phyloP scores from a whole-genome alignment of 2,113 vertebrate genomes.

The Helogale parvula region DNA sequence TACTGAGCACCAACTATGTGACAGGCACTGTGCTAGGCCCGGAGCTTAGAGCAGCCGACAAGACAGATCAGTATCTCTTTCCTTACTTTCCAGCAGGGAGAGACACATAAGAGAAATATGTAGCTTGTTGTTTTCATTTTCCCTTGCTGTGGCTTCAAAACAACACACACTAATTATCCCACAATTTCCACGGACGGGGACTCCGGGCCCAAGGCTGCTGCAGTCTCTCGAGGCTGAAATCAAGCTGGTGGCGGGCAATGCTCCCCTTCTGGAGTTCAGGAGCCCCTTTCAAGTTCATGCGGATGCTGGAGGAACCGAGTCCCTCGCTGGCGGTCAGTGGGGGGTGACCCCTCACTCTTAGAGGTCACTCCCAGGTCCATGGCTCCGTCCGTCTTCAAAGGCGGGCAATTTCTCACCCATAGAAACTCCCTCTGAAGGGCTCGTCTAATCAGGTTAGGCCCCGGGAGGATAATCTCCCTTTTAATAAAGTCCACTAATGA shows the following conservation, averaged over 20 bases:
- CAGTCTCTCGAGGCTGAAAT: fast-evolving
- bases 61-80: not conserved
- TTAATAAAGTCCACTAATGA: slow-evolving; percentile 3
- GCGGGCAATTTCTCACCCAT: not conserved
- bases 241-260: fast-evolving
- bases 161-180: not conserved
- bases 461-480: not conserved
- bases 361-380: not conserved
- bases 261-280: too few relatives aligned
- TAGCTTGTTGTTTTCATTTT: fast-evolving
- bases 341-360: not conserved
- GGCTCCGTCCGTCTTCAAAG: not conserved
- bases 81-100: not conserved
- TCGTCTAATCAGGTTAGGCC: not conserved
- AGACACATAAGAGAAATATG: not conserved
- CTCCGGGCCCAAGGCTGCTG: not conserved
- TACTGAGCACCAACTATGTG: not conserved
- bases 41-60: not conserved
- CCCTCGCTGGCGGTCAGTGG: not conserved
- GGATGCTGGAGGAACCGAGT: not conserved
- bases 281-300: not conserved
- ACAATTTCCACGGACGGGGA: fast-evolving
- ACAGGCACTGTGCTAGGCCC: not conserved
- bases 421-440: not conserved
- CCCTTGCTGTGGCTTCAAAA: not conserved